Conservation (phyloP, 2,113 vertebrate species). For the Strix aluco region DNA sequence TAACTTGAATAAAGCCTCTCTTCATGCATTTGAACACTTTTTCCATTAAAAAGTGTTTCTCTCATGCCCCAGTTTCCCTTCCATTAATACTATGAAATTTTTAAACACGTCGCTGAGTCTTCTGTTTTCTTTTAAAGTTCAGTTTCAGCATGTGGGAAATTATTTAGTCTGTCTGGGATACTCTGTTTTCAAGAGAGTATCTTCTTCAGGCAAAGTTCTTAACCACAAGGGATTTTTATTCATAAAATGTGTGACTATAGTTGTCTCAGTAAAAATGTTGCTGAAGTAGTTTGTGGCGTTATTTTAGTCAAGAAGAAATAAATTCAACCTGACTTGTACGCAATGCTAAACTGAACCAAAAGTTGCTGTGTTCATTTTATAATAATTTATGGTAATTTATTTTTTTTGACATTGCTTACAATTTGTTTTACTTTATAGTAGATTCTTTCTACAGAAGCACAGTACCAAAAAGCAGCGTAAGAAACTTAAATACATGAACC, state of each 20-base stretch:
- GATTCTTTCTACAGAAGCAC: background rate
- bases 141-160: background rate
- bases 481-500: background rate
- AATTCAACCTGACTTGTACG: background rate
- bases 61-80: background rate
- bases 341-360: background rate
- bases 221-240: background rate
- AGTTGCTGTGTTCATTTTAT: background rate
- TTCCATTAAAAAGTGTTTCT: background rate
- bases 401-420: background rate
- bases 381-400: background rate
- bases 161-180: background rate
- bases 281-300: background rate
- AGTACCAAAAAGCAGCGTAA: background rate
- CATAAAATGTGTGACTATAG: background rate
- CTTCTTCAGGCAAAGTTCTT: background rate
- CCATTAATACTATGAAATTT: background rate
- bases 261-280: background rate
- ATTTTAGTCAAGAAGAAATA: background rate
- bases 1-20: background rate
- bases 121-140: background rate
- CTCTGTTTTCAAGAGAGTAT: background rate
- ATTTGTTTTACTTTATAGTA: background rate
- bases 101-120: background rate
- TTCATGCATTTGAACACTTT: background rate